Conservation (phyloP, 2,888 invertebrate species). For the Cylloceria caligata region DNA sequence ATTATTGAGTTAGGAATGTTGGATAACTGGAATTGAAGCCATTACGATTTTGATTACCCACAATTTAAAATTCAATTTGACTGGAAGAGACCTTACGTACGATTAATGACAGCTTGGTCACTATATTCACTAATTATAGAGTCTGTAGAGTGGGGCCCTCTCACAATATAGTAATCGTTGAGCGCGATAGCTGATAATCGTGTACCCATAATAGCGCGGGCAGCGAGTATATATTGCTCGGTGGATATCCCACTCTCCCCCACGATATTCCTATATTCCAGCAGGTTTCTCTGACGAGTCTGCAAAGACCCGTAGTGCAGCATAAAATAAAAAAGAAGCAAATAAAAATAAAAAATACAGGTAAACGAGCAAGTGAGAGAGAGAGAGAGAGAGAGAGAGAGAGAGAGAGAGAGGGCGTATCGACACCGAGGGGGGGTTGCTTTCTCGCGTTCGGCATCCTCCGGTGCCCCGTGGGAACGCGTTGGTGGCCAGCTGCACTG, state of each 20-base stretch:
- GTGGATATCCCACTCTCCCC: background rate
- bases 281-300: constrained; percentile 11
- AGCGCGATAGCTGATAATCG: background rate
- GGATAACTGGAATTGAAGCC: background rate
- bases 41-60: background rate
- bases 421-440: constrained; percentile 46
- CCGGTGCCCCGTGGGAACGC: constrained; percentile 83
- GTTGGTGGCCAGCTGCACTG: constrained; percentile 84
- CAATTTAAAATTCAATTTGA: background rate
- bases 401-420: constrained; percentile 43
- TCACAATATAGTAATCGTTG: constrained; percentile 1
- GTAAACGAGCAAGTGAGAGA: constrained; percentile 1
- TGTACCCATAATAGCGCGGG: background rate
- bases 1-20: background rate
- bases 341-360: no score
- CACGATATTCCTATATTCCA: background rate
- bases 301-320: background rate
- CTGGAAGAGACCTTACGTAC: background rate
- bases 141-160: background rate
- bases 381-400: constrained; percentile 49
- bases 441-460: constrained; percentile 70
- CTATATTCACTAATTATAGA: background rate
- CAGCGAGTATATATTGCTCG: background rate
- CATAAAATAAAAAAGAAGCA: constrained; percentile 67
- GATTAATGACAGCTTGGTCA: constrained; percentile 2